Evolutionary conservation across 2,113 vertebrate species (phyloP).

Genomic region (Symphodus melops): DNA sequence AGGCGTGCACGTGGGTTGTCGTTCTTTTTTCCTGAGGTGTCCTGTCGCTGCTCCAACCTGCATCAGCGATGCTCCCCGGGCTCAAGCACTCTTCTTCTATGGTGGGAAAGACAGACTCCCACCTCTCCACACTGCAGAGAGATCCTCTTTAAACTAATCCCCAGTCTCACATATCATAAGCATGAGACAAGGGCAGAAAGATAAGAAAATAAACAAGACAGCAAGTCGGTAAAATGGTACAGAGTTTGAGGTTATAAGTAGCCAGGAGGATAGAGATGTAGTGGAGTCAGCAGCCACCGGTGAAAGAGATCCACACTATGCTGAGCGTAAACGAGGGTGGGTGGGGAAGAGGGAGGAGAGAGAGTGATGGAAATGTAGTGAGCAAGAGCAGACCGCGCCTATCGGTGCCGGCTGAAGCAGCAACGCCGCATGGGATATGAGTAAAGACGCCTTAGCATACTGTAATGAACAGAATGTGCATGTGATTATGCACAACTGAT

Average conservation of each 20-base stretch:
- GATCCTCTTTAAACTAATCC: conserved; percentile 48
- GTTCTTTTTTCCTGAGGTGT: conserved; percentile 45
- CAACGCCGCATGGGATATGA: conserved; percentile 52
- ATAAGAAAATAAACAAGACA: conserved; percentile 33
- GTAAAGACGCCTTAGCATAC: conserved; percentile 39
- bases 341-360: conserved; percentile 69
- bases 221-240: conserved; percentile 14
- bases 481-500: neutral
- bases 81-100: conserved; percentile 39
- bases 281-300: conserved; percentile 50
- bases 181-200: conserved; percentile 44
- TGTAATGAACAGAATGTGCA: conserved; percentile 26
- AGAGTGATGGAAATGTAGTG: conserved; percentile 58
- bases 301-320: conserved; percentile 56
- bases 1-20: conserved; percentile 48
- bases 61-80: conserved; percentile 57
- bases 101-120: conserved; percentile 48
- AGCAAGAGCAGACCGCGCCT: conserved; percentile 72
- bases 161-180: conserved; percentile 51
- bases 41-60: conserved; percentile 48
- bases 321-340: conserved; percentile 69
- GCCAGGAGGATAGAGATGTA: conserved; percentile 23
- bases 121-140: conserved; percentile 51
- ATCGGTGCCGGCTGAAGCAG: conserved; percentile 52
- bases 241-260: conserved; percentile 38